Evolutionary conservation across 2,113 vertebrate species (phyloP).

Genomic region (Thamnaconus septentrionalis): DNA sequence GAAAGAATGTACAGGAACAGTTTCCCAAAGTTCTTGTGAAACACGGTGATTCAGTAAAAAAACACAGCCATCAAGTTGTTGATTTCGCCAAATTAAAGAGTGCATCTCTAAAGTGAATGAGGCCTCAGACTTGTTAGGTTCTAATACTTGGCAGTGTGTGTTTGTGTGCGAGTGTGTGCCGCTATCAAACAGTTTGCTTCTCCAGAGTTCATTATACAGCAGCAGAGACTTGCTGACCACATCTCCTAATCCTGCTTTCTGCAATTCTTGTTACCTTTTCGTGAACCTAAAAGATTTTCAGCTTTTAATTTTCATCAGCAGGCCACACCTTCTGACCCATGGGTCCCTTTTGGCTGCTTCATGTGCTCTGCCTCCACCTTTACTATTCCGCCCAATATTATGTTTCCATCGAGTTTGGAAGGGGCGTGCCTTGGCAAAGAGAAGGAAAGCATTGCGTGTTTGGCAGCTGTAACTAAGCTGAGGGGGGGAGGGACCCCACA

Average conservation of each 20-base stretch:
- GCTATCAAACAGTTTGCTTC: not conserved
- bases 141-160: too few relatives aligned
- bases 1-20: constrained; percentile 25
- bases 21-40: constrained; percentile 2
- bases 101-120: not conserved
- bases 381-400: constrained; percentile 43
- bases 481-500: constrained; percentile 47
- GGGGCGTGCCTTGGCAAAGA: constrained; percentile 49
- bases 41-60: not conserved
- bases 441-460: constrained; percentile 60
- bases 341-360: constrained; percentile 10
- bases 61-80: constrained; percentile 21
- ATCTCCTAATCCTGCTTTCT: not conserved
- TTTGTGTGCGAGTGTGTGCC: too few relatives aligned
- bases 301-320: constrained; percentile 24
- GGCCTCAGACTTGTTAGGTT: too few relatives aligned
- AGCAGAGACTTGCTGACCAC: not conserved
- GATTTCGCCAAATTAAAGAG: constrained; percentile 7
- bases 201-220: not conserved
- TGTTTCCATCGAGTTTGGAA: constrained; percentile 52
- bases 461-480: constrained; percentile 65
- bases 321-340: constrained; percentile 39
- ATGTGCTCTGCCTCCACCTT: constrained; percentile 29
- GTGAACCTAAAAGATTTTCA: constrained; percentile 27
- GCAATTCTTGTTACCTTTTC: constrained; percentile 11